These are phyloP conservation scores for Grammomys dolichurus DNA, from an alignment of 2,113 vertebrate genomes.

Conservation along the genomic window DNA sequence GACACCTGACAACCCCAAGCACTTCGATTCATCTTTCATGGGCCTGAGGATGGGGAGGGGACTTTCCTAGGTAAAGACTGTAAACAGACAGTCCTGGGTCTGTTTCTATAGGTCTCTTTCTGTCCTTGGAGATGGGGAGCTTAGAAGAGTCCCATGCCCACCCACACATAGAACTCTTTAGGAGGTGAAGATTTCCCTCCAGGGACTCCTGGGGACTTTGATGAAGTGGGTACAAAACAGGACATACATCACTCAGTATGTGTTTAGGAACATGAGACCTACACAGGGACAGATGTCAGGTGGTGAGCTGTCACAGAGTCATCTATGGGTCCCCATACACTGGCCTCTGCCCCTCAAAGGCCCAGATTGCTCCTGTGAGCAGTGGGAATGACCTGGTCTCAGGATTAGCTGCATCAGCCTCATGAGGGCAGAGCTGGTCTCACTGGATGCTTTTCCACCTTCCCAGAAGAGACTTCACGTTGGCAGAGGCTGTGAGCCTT, in stretches of 20 bases:
- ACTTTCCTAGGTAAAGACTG: no score
- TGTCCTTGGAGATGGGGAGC: background rate
- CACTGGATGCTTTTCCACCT: no score
- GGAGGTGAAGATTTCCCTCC: background rate
- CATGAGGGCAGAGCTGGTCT: background rate
- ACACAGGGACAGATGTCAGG: no score
- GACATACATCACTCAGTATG: background rate
- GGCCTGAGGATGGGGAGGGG: background rate
- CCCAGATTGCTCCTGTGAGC: background rate
- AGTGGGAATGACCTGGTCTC: background rate
- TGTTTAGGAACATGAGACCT: no score
- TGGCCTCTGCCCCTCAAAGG: background rate
- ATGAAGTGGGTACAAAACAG: background rate
- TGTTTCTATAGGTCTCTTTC: background rate
- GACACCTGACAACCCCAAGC: no score
- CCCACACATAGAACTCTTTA: background rate
- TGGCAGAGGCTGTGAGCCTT: background rate
- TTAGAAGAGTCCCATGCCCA: background rate
- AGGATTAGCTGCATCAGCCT: background rate
- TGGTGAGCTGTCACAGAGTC: accelerated
- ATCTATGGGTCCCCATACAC: background rate
- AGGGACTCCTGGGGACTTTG: background rate
- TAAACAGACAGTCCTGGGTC: background rate
- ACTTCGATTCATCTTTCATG: background rate
- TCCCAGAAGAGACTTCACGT: background rate